Evolutionary conservation across 2,888 invertebrate genomes (phyloP), one percentile per base, ranked within the genome.

Genomic region (Microplitis deprimator): DNA sequence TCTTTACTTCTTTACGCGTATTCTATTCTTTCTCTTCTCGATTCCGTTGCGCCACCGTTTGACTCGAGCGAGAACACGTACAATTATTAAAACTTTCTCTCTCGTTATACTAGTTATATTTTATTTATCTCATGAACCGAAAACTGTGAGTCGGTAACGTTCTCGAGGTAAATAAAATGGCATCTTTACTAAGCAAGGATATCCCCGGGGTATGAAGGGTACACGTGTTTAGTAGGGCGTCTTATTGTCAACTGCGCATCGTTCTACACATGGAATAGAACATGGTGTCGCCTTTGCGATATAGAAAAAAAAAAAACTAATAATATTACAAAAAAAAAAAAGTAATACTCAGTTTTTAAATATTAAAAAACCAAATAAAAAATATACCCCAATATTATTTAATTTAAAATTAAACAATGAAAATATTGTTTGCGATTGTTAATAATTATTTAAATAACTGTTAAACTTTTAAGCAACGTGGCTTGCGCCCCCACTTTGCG

Each of bases 401-500:
- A 50, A 50, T 2, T 50, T 4, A 50, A 13, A 13, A 50, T 50
- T 50, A 13, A 13, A 50, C 8, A 50, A 4, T 13, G 13, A 50
- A 50, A 13, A 50, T 39, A 60, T 4, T 29, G 29, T 29, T 29
- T 50, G 50, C 8, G 5, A 41, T 50, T 60, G 62, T 17, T 69
- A 73, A 62, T 69, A 69, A 29, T 71, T 29, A 59, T 10, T 59
- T 62, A n/a, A 17, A 67, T 50, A 29, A 62, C 70, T 65, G 13
- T 38, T 41, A 16, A 68, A 68, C 61, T 68, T 61, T 68, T 72
- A 29, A 70, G 81, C 84, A 84, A 84, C 84, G 85, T 85, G 85
- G 84, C 85, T 83, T 29, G 75, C 82, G 81, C 83, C 84, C 83
- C 84, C 85, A 83, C 83, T 82, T 82, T 80, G 77, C 78, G 76